phyloP scores from a whole-genome alignment of 2,888 invertebrate species.

The Creontiades dilutus region DNA sequence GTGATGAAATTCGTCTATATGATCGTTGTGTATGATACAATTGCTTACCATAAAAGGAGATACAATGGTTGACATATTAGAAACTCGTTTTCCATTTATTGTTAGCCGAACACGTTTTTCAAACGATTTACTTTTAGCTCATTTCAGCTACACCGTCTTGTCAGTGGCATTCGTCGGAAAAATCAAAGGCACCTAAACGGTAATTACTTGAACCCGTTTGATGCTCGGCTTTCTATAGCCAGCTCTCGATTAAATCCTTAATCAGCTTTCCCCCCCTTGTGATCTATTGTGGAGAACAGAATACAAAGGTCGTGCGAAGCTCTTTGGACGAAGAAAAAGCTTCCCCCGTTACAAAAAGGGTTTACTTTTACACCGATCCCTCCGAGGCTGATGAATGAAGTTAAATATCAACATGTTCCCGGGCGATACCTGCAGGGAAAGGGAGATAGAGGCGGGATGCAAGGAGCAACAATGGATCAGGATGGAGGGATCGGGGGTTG shows the following conservation, averaged over 20 bases:
- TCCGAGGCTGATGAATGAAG: background rate
- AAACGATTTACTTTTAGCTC: conserved; percentile 28
- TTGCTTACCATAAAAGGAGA: no score
- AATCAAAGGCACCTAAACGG: conserved; percentile 35
- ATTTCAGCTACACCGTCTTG: background rate
- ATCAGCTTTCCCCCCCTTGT: conserved; percentile 41
- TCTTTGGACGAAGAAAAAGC: background rate
- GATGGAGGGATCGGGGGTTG: background rate
- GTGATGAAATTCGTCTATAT: no score
- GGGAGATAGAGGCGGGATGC: background rate
- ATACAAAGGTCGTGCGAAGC: background rate
- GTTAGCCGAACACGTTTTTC: conserved; percentile 8
- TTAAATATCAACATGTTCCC: conserved; percentile 4
- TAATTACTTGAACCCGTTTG: conserved; percentile 47
- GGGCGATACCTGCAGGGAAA: background rate
- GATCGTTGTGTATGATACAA: no score
- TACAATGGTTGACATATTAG: background rate
- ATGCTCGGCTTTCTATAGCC: conserved; percentile 21
- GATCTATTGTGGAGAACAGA: conserved; percentile 18
- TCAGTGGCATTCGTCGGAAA: conserved; percentile 43
- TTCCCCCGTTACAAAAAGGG: background rate
- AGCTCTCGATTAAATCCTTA: conserved; percentile 56
- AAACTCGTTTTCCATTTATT: conserved; percentile 3
- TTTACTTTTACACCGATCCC: background rate
- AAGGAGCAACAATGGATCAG: background rate